Evolutionary conservation across 1,140 invertebrate genomes (phyloP).

Genomic region (Mycetomoellerius zeteki): DNA sequence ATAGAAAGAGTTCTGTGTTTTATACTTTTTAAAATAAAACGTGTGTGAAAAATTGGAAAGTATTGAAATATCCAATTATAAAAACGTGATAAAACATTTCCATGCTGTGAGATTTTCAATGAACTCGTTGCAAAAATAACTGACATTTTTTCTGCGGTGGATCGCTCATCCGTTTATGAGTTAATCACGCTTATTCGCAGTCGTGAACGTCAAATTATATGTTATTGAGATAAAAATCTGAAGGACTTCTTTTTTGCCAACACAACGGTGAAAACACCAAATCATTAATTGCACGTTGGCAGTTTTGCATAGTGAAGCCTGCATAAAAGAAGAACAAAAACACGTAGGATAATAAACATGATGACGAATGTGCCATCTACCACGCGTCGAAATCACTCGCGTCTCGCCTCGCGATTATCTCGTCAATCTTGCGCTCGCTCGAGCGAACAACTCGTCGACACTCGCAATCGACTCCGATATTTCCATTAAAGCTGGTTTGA

Average conservation of each 20-base stretch:
- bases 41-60: background rate
- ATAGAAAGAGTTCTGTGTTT: background rate
- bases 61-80: background rate
- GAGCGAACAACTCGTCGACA: constrained; percentile 37
- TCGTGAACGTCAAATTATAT: background rate
- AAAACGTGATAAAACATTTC: background rate
- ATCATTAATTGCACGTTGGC: constrained; percentile 32
- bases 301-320: constrained; percentile 11
- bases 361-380: constrained; percentile 53
- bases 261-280: constrained; percentile 18
- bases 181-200: constrained; percentile 25
- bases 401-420: constrained; percentile 58
- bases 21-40: background rate
- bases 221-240: constrained; percentile 26
- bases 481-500: background rate
- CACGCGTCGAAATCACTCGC: constrained; percentile 61
- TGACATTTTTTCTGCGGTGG: background rate
- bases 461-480: constrained; percentile 25
- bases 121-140: constrained; percentile 5
- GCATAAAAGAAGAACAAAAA: constrained; percentile 20
- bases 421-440: constrained; percentile 51
- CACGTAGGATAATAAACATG: constrained; percentile 44
- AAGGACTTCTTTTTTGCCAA: background rate
- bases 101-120: background rate
- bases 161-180: background rate